phyloP scores from a whole-genome alignment of 2,888 invertebrate species.

The Xanthia togata region DNA sequence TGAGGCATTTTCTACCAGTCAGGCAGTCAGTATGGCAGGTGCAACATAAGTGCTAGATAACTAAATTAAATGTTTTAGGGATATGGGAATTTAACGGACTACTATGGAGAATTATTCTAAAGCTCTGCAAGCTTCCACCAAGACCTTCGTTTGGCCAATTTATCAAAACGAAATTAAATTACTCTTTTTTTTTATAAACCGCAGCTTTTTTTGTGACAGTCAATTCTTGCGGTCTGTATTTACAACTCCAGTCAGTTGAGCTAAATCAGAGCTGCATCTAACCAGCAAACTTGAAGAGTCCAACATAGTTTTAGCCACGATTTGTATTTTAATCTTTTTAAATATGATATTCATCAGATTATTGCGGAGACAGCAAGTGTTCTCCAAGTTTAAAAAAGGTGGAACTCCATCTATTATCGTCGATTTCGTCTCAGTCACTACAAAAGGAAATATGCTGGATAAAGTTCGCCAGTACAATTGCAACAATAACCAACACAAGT shows the following conservation, averaged over 20 bases:
- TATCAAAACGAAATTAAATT: no score
- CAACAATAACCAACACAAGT: no score
- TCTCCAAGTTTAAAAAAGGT: not conserved
- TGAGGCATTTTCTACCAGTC: no score
- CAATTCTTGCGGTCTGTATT: not conserved
- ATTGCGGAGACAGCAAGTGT: conserved; percentile 1
- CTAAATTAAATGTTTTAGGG: not conserved
- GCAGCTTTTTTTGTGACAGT: not conserved
- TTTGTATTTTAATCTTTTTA: not conserved
- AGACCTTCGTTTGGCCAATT: not conserved
- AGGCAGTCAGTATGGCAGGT: no score
- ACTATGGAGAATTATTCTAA: not conserved
- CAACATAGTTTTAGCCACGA: not conserved
- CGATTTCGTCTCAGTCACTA: no score
- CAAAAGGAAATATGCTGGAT: no score
- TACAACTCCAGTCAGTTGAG: not conserved
- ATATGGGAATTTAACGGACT: not conserved
- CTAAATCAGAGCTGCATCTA: not conserved
- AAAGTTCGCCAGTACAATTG: no score
- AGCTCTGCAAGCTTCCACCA: not conserved
- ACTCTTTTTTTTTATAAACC: not conserved
- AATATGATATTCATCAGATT: no score
- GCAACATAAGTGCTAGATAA: no score
- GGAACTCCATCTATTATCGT: no score
- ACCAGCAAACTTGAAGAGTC: not conserved